These are phyloP conservation scores for Halocynthia aurantium DNA, from an alignment of 23 tunicate species.

Conservation along the genomic window DNA sequence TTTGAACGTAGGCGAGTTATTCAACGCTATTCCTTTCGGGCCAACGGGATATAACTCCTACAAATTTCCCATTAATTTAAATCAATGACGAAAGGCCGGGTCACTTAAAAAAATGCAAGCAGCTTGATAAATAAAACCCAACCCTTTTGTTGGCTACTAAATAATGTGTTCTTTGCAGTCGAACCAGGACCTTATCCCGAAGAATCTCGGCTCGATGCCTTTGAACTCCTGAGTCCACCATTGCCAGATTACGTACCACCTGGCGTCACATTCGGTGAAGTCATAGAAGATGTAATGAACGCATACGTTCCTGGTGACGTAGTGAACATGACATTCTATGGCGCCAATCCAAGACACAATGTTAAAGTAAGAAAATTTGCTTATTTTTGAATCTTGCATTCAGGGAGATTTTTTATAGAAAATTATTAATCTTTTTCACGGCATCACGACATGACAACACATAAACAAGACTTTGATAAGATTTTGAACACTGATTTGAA, in stretches of 20 bases:
- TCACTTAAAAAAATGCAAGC: no score
- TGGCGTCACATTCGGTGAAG: slow-evolving; percentile 50
- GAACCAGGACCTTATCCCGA: slow-evolving; percentile 20
- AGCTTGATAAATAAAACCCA: no score
- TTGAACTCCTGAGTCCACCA: slow-evolving; percentile 19
- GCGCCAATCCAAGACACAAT: slow-evolving; percentile 82
- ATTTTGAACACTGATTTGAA: no score
- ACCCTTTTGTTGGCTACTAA: no score
- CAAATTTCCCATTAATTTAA: no score
- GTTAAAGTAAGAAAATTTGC: slow-evolving; percentile 50
- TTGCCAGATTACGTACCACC: slow-evolving; percentile 34
- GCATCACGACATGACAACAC: no score
- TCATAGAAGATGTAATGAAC: slow-evolving; percentile 40
- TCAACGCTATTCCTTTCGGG: no score
- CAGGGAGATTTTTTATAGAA: neutral
- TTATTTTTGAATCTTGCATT: neutral
- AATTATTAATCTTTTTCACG: no score
- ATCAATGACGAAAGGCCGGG: no score
- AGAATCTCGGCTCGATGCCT: neutral
- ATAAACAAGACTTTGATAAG: no score
- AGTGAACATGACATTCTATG: slow-evolving; percentile 54
- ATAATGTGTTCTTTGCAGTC: neutral
- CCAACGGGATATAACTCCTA: no score
- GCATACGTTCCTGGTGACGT: slow-evolving; percentile 53
- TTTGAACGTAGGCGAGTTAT: no score